Percentiles rank a stretch among this genome's conserved stretches.
These are phyloP conservation scores for Eilema sororculum DNA, from an alignment of 2,888 invertebrate genomes.

Conservation along the genomic window DNA sequence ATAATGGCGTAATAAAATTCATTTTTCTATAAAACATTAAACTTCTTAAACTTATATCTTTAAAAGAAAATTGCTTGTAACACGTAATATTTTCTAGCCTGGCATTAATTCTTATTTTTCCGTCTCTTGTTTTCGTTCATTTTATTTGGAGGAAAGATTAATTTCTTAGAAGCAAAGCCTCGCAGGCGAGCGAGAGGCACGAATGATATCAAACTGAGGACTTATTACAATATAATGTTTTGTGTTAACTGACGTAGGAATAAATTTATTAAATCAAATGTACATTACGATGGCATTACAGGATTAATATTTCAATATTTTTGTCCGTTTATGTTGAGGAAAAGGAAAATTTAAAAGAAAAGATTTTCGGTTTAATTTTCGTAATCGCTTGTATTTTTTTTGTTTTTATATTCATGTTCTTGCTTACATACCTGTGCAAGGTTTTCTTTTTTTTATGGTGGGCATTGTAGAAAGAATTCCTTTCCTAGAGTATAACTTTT, in stretches of 20 bases:
- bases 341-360: background rate
- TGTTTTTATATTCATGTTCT: too few relatives aligned
- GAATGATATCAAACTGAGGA: slow-evolving; percentile 4
- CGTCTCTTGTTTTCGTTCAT: slow-evolving; percentile 26
- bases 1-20: slow-evolving; percentile 4
- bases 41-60: background rate
- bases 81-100: slow-evolving; percentile 21
- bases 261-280: slow-evolving; percentile 2
- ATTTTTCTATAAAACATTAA: slow-evolving; percentile 1
- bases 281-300: background rate
- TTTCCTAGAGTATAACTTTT: too few relatives aligned
- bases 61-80: slow-evolving; percentile 1
- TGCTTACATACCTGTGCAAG: too few relatives aligned
- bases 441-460: too few relatives aligned
- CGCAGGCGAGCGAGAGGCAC: slow-evolving; percentile 15
- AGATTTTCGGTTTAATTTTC: background rate
- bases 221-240: slow-evolving; percentile 7
- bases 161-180: slow-evolving; percentile 35
- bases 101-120: slow-evolving; percentile 23
- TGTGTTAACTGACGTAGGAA: slow-evolving; percentile 11
- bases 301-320: background rate
- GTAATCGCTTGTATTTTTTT: too few relatives aligned
- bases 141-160: slow-evolving; percentile 37
- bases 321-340: background rate
- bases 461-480: too few relatives aligned